A percentile compares a stretch with the other conserved stretches of the same genome.
phyloP scores from a whole-genome alignment of 2,797 vertebrate genomes.

The Lepilemur septentrionalis region DNA sequence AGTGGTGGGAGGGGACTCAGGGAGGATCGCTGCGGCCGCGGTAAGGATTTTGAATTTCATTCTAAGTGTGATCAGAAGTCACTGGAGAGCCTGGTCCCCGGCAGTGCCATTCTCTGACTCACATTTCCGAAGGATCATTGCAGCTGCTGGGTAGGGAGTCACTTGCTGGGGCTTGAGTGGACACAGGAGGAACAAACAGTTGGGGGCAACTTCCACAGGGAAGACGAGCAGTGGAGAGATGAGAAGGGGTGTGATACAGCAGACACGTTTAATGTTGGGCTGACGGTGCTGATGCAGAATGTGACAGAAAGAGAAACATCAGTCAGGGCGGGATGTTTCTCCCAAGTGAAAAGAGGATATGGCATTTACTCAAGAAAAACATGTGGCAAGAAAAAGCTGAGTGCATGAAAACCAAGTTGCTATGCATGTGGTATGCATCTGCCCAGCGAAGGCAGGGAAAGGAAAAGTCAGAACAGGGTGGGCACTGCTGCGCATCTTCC shows the following conservation, averaged over 20 bases:
- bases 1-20: neutral
- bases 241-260: accelerated
- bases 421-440: neutral
- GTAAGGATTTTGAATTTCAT: neutral
- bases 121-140: neutral
- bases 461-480: neutral
- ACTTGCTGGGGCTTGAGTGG: neutral
- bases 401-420: neutral
- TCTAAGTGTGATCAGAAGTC: neutral
- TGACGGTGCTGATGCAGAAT: neutral
- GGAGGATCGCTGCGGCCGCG: neutral
- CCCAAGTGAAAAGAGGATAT: neutral
- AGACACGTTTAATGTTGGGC: no score
- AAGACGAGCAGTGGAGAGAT: no score
- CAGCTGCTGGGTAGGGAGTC: no score
- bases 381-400: neutral
- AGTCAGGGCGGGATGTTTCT: neutral
- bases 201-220: neutral
- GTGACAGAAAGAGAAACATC: neutral
- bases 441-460: neutral
- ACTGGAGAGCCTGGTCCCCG: neutral
- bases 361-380: neutral
- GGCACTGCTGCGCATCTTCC: neutral
- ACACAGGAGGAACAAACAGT: neutral
- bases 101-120: neutral